phyloP scores from a whole-genome alignment of 1,140 invertebrate species.

The Agraylea sexmaculata region DNA sequence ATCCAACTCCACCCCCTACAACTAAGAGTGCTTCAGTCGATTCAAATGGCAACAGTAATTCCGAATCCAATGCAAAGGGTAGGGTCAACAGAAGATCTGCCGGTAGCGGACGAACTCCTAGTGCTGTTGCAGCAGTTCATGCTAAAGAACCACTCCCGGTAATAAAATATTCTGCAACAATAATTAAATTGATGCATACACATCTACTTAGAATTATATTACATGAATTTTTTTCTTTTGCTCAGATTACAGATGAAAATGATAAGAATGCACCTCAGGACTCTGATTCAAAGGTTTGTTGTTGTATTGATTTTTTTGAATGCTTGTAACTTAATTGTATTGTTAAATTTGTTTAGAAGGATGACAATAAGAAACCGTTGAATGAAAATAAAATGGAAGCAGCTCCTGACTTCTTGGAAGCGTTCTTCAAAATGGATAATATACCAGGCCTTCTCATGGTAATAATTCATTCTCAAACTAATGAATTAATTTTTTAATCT shows the following conservation, averaged over 20 bases:
- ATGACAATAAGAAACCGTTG: constrained; percentile 1
- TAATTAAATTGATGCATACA: too few relatives aligned
- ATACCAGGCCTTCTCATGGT: constrained; percentile 51
- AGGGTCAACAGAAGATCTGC: background rate
- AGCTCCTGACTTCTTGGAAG: constrained; percentile 51
- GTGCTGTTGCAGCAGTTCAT: constrained; percentile 23
- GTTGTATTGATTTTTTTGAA: too few relatives aligned
- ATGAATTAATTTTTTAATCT: constrained; percentile 7
- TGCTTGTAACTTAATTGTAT: too few relatives aligned
- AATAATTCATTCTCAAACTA: constrained; percentile 14
- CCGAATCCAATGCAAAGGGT: background rate
- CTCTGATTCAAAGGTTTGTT: too few relatives aligned
- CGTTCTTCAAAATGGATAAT: constrained; percentile 57
- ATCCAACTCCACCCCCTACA: constrained; percentile 38
- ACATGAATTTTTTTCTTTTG: too few relatives aligned
- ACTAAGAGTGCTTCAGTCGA: constrained; percentile 24
- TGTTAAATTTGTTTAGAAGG: constrained; percentile 12
- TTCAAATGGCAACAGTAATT: constrained; percentile 19
- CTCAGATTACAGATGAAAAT: too few relatives aligned
- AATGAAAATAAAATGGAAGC: constrained; percentile 7
- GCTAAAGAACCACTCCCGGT: constrained; percentile 13
- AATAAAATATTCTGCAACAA: too few relatives aligned
- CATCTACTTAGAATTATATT: too few relatives aligned
- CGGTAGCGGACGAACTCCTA: constrained; percentile 22
- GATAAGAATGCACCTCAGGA: too few relatives aligned